Base-by-base conservation (phyloP, 2,797 vertebrate genomes). In the Coccyzus lansbergi region DNA sequence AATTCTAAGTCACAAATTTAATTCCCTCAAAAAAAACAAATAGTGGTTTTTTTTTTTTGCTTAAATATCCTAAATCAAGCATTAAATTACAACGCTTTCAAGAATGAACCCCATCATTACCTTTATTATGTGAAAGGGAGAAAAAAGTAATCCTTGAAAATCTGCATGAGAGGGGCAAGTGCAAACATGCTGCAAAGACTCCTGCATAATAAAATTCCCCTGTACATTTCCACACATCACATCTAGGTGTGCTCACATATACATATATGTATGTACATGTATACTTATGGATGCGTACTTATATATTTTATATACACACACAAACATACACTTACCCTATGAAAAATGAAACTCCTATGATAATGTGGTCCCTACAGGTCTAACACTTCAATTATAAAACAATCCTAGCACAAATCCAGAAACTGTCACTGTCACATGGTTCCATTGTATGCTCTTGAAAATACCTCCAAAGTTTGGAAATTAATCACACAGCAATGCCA, bases 401-500 rank as follows among this genome's bases (percentile, higher is more conserved):
- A 95, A 93, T 94, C 81, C 44, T 86, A 93, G 51, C 68, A 71
- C 68, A 76, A 91, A 97, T 91, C 88, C 92, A 76, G 78, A 93
- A 98, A 95, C 96, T 96, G 97, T 97, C 97, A 96, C 86, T 83
- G 44, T 95, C 62, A 86, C 84, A 97, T 92, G 89, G 85, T 88
- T 86, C 38, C 83, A 94, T 94, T 95, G 90, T 96, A 94, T 71
- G 92, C 94, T 90, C 93, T 40, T 95, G 96, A 95, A 96, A 96
- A 97, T 91, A 91, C 80, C 83, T 74, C 95, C 93, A 97, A 97
- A 97, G 87, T 97, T 97, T 96, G 95, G 96, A 97, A 97, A 97
- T 97, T 95, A 97, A 97, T 96, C 95, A 97, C 95, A 93, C 72
- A 95, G 93, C 93, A 97, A 94, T 96, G 96, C 94, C 97, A 97